Evolutionary conservation across 2,113 vertebrate species (phyloP).

Genomic region (Trogon melanurus): DNA sequence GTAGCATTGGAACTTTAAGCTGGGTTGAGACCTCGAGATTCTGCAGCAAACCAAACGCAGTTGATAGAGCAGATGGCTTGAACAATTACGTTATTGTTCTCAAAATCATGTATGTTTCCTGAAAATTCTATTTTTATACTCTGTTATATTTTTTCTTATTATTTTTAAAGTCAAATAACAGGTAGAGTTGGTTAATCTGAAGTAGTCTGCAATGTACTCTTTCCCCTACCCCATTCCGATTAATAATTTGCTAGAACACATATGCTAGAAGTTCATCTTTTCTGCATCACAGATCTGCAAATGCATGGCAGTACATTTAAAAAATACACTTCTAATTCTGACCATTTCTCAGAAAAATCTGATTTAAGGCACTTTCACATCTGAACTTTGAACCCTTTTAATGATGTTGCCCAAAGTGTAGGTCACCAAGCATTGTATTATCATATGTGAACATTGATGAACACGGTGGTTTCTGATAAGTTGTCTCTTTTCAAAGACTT

Average conservation of each 20-base stretch:
- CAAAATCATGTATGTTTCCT: background rate
- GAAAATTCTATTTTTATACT: background rate
- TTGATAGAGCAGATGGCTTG: background rate
- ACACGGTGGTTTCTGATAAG: background rate
- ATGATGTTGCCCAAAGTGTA: background rate
- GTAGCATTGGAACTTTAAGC: background rate
- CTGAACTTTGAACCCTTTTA: background rate
- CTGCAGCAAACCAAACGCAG: background rate
- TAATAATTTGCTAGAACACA: background rate
- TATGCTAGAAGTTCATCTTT: background rate
- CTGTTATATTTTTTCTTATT: background rate
- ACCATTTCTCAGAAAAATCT: background rate
- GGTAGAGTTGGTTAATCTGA: background rate
- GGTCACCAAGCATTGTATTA: background rate
- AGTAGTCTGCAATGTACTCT: background rate
- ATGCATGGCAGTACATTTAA: background rate
- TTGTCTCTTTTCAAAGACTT: background rate
- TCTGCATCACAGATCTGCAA: background rate
- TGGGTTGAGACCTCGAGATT: rapidly evolving
- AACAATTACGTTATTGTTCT: background rate
- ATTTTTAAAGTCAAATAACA: background rate
- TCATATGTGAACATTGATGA: background rate
- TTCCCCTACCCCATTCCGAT: background rate
- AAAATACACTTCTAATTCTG: background rate
- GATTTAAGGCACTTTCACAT: background rate